Base-by-base conservation (phyloP, 2,888 invertebrate species). In the Aquatica leii region DNA sequence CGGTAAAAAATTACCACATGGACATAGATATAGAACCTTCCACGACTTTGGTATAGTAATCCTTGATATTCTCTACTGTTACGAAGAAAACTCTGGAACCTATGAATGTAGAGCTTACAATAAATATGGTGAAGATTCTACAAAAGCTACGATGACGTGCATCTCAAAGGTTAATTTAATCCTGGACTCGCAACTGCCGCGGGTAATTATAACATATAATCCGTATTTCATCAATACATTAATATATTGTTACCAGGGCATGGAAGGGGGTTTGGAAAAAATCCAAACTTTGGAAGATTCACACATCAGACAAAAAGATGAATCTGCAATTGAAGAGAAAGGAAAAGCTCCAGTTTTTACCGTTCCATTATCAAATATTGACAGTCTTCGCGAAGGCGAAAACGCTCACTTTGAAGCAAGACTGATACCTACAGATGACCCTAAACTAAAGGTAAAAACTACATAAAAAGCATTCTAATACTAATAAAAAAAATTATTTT, bases 1-100 rank as follows among this genome's bases (percentile, higher is more conserved):
- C 78, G 95, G 94, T 64, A 91, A 93, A 80, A 95, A 95, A 79
- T 83, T 97, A 72, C 94, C 95, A 1, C 92, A 93, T 82, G 98
- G 98, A 53, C 97, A 98, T 81, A 90, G 98, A 70, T 98, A 97
- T 82, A 90, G 97, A 73, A 97, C 97, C 58, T 96, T 97, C 91
- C 95, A 97, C 78, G 97, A 98, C 78, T 98, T 98, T 80, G 97
- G 97, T 65, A 94, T 96, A 76, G 97, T 97, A 51, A 96, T 97
- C 73, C 85, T 98, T 77, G 97, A 97, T 77, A 97, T 98, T 73
- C 82, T 96, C 35, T 97, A 97, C 78, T 97, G 96, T 77, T 97
- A 97, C 78, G 97, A 96, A 82, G 96, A 97, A 83, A 97, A 97
- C 80, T 94, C 94, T 46, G 97, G 97, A 53, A 90, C 90, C 63